phyloP scores from a whole-genome alignment of 2,113 vertebrate species.

The Megatriorchis doriae region DNA sequence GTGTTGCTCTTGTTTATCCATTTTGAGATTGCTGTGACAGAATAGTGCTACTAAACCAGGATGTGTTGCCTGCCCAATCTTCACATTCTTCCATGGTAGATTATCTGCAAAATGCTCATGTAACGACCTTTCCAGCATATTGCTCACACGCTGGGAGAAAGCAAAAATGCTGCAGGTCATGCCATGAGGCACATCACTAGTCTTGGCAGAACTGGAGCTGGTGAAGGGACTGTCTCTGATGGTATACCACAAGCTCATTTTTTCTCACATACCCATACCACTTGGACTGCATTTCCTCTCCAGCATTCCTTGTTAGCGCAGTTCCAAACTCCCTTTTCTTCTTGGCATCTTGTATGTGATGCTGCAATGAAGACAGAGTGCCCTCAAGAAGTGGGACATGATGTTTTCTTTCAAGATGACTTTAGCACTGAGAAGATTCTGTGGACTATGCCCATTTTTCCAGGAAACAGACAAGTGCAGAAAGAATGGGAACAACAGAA shows the following conservation, averaged over 20 bases:
- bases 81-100: neutral
- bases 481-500: neutral
- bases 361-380: neutral
- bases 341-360: neutral
- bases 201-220: neutral
- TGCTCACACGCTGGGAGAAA: accelerated
- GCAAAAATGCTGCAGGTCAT: neutral
- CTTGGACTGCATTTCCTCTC: neutral
- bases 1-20: neutral
- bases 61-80: neutral
- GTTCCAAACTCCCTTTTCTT: neutral
- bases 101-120: neutral
- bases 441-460: neutral
- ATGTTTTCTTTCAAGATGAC: neutral
- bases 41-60: neutral
- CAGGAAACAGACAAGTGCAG: neutral
- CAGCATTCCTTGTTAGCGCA: neutral
- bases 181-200: neutral
- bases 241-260: neutral
- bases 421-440: neutral
- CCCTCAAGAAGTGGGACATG: neutral
- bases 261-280: neutral
- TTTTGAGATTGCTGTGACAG: neutral
- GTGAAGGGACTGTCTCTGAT: neutral
- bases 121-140: neutral